Evolutionary conservation across 2,113 vertebrate species (phyloP).

Genomic region (Stigmatopora argus): DNA sequence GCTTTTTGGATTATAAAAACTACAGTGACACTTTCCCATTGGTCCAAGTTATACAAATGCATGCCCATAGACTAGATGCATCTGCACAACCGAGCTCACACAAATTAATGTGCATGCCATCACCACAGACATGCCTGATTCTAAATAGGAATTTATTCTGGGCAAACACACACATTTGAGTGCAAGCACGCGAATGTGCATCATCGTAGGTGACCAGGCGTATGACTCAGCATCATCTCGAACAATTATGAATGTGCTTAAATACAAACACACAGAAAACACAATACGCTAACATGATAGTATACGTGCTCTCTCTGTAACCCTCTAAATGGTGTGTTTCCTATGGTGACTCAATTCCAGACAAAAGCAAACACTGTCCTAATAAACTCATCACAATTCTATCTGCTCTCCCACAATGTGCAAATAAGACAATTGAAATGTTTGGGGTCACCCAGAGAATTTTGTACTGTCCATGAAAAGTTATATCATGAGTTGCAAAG

Average conservation of each 20-base stretch:
- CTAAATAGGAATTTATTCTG: slow-evolving; percentile 60
- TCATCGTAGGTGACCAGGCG: slow-evolving; percentile 45
- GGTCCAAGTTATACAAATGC: slow-evolving; percentile 2
- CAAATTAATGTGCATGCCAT: slow-evolving; percentile 55
- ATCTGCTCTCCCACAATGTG: neutral
- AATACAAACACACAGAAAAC: slow-evolving; percentile 24
- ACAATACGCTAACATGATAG: slow-evolving; percentile 27
- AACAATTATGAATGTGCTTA: slow-evolving; percentile 63
- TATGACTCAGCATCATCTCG: slow-evolving; percentile 65
- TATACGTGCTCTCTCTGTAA: slow-evolving; percentile 38
- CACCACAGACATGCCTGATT: slow-evolving; percentile 45
- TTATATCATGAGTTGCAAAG: too few species aligned
- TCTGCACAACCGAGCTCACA: slow-evolving; percentile 5
- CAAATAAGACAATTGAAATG: too few species aligned
- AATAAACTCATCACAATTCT: neutral
- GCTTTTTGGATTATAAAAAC: slow-evolving; percentile 34
- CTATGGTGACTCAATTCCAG: slow-evolving; percentile 54
- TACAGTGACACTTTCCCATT: slow-evolving; percentile 31
- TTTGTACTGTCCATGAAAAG: too few species aligned
- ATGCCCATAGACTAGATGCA: slow-evolving; percentile 3
- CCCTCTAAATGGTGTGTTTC: slow-evolving; percentile 23
- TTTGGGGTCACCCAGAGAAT: too few species aligned
- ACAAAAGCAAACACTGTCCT: neutral
- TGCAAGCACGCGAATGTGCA: slow-evolving; percentile 15
- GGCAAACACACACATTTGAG: slow-evolving; percentile 35